Conservation (phyloP, 2,888 invertebrate species). For the Anodontia alba region DNA sequence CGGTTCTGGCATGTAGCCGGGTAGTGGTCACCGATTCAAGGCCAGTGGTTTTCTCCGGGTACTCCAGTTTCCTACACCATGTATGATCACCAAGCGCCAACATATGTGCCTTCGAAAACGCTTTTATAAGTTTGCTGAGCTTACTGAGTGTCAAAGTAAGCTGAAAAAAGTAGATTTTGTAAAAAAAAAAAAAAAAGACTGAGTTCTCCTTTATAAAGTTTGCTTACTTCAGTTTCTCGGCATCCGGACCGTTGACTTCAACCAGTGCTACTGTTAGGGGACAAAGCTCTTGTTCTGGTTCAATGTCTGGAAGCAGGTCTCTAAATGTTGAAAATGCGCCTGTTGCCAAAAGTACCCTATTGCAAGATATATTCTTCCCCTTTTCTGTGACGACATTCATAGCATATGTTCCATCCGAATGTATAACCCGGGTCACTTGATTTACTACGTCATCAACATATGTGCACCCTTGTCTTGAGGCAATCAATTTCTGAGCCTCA, state of each 20-base stretch:
- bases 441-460: slow-evolving; percentile 54
- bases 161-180: too few species aligned
- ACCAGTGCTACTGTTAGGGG: slow-evolving; percentile 57
- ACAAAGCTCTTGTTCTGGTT: slow-evolving; percentile 24
- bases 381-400: slow-evolving; percentile 43
- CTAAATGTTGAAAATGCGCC: slow-evolving; percentile 51
- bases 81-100: too few species aligned
- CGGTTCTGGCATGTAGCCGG: too few species aligned
- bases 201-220: too few species aligned
- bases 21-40: too few species aligned
- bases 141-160: too few species aligned
- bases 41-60: too few species aligned
- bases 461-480: slow-evolving; percentile 54
- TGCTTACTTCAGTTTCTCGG: slow-evolving; percentile 45
- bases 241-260: slow-evolving; percentile 40
- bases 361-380: slow-evolving; percentile 27
- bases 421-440: slow-evolving; percentile 12
- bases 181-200: too few species aligned
- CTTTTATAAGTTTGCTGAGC: too few species aligned
- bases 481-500: slow-evolving; percentile 56
- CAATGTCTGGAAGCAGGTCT: slow-evolving; percentile 41
- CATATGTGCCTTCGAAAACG: too few species aligned
- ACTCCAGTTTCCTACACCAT: too few species aligned
- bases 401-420: slow-evolving; percentile 7
- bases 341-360: slow-evolving; percentile 57